Conservation (phyloP, 2,797 vertebrate genomes). For the Lepilemur ruficaudatus region DNA sequence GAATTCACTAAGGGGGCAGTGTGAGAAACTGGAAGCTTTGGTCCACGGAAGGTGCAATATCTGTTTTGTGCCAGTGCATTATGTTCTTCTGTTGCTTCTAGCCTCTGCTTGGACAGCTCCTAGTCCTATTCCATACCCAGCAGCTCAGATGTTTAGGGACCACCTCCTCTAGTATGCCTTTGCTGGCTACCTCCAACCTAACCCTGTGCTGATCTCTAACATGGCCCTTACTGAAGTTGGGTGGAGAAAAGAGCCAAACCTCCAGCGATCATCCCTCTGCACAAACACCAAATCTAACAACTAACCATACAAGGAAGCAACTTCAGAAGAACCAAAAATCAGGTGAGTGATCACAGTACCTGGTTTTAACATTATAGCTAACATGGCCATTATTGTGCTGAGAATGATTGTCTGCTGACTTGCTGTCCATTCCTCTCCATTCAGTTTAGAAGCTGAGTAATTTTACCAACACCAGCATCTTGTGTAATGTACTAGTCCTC, state of each 20-base stretch:
- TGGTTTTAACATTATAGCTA: neutral
- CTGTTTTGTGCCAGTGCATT: neutral
- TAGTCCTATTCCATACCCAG: neutral
- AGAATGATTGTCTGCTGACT: neutral
- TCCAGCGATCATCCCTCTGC: neutral
- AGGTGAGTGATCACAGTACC: neutral
- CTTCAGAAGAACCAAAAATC: neutral
- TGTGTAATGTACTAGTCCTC: neutral
- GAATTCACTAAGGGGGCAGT: neutral
- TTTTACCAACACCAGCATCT: neutral
- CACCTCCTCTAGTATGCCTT: neutral
- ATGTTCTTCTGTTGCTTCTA: neutral
- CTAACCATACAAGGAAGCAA: neutral
- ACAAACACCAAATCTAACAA: neutral
- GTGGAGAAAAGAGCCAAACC: neutral
- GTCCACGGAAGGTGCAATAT: neutral
- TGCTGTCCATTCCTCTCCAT: neutral
- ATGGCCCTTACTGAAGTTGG: neutral
- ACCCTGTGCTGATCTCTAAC: neutral
- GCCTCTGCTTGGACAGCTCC: neutral
- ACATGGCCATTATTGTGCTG: neutral
- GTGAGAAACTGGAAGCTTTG: neutral
- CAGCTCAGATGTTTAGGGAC: neutral
- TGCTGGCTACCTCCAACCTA: neutral
- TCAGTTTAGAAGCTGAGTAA: neutral